Percentiles rank a stretch among this genome's conserved stretches.
Conservation (phyloP, 2,113 vertebrate genomes). For the Sakesphorus luctuosus region DNA sequence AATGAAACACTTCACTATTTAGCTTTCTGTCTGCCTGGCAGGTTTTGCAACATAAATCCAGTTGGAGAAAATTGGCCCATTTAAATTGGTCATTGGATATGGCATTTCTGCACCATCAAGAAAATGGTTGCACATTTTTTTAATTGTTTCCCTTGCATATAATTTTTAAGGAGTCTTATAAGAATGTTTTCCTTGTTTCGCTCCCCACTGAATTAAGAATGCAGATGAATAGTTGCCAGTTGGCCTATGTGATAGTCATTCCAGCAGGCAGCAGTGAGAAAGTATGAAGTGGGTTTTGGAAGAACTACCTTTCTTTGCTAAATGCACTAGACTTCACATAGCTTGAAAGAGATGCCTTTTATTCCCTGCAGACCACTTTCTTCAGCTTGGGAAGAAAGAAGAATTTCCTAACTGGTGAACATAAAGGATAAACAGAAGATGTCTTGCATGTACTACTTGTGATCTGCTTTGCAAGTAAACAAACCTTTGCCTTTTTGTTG, state of each 20-base stretch:
- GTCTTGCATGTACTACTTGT: neutral
- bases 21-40: constrained; percentile 70
- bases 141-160: constrained; percentile 74
- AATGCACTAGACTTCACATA: neutral
- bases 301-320: constrained; percentile 33
- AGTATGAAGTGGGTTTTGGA: constrained; percentile 64
- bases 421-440: constrained; percentile 1
- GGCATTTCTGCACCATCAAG: constrained; percentile 64
- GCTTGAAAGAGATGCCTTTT: constrained; percentile 57
- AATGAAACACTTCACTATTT: constrained; percentile 68
- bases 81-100: constrained; percentile 58
- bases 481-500: neutral
- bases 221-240: constrained; percentile 58
- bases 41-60: constrained; percentile 61
- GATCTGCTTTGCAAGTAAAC: neutral
- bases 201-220: constrained; percentile 73
- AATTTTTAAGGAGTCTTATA: constrained; percentile 72
- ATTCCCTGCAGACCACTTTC: constrained; percentile 60
- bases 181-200: constrained; percentile 77
- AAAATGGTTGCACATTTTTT: constrained; percentile 71
- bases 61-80: constrained; percentile 55
- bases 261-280: constrained; percentile 61
- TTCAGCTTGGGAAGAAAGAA: constrained; percentile 35
- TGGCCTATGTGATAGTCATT: constrained; percentile 65
- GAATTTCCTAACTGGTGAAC: constrained; percentile 29